phyloP scores from a whole-genome alignment of 2,888 invertebrate species.

The Allophyes oxyacanthae region DNA sequence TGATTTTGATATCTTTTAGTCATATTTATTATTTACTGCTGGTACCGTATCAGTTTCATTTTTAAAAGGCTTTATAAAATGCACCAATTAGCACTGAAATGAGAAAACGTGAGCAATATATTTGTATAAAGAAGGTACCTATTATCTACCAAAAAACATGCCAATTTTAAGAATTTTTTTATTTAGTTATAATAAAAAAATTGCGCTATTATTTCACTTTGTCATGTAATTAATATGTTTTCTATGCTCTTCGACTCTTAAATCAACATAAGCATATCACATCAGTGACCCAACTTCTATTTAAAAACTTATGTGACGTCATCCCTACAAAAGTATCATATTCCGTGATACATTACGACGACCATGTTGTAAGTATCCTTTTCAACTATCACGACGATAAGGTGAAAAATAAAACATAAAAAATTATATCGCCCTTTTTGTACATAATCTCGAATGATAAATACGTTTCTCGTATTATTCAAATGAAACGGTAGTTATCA shows the following conservation, averaged over 20 bases:
- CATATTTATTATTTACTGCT: no score
- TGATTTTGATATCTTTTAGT: no score
- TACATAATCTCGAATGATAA: no score
- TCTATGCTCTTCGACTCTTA: neutral
- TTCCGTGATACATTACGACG: constrained; percentile 2
- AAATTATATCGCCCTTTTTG: no score
- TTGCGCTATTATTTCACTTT: constrained; percentile 2
- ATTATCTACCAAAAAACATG: neutral
- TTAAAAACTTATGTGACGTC: constrained; percentile 31
- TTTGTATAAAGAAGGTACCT: no score
- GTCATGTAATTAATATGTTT: neutral
- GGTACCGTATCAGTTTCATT: no score
- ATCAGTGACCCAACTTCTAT: constrained; percentile 14
- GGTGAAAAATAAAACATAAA: neutral
- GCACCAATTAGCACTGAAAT: no score
- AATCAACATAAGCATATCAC: constrained; percentile 17
- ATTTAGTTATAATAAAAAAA: neutral
- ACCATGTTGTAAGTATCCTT: constrained; percentile 8
- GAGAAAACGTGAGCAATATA: no score
- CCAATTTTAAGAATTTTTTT: neutral
- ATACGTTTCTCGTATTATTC: no score
- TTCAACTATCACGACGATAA: constrained; percentile 7
- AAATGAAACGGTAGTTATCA: constrained; percentile 23
- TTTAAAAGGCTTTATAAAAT: no score
- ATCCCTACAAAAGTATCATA: constrained; percentile 13